Evolutionary conservation across 1,140 invertebrate species (phyloP), one percentile per base, ranked within the genome.

Genomic region (Ephestia elutella): DNA sequence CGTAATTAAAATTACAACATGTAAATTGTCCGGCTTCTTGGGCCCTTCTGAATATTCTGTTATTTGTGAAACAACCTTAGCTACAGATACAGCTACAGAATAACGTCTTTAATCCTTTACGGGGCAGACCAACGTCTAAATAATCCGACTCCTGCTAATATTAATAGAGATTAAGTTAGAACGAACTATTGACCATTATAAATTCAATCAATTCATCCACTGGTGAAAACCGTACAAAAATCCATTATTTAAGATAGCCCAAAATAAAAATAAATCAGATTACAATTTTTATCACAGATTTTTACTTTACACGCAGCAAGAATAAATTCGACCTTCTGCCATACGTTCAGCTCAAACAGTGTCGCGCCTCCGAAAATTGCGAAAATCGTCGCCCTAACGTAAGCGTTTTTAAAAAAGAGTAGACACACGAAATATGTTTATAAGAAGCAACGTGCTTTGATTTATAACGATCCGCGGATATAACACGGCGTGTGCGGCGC

Each of bases 1-100:
- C 75, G 71, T 76, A 80, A 86, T 86, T 86, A 80, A 83, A 83
- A 82, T 83, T 82, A 83, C 80, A 83, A 78, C 82, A 83, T 82
- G 80, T 78, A 83, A 82, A 83, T 82, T 70, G 72, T 74, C 68
- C 62, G 51, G 56, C 71, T 68, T 80, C 82, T 82, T 75, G 61
- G 63, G 21, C 68, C 48, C 44, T 57, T 49, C 28, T 32, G 59
- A 44, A n/a, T 44, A 32, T 32, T 32, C 30, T 11, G 30, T 32
- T 11, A 1, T 11, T 32, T 78, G 63, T 57, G 68, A 75, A 73
- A 53, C 20, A 18, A 9, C 7, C 21, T 25, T 25, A 7, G 21
- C 2, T 3, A 25, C 21, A 25, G n/a, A n/a, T n/a, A n/a, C n/a
- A n/a, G n/a, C n/a, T n/a, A n/a, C n/a, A n/a, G n/a, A n/a, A n/a